These are phyloP conservation scores for Diarsia brunnea DNA, from an alignment of 2,888 invertebrate species.

Conservation along the genomic window DNA sequence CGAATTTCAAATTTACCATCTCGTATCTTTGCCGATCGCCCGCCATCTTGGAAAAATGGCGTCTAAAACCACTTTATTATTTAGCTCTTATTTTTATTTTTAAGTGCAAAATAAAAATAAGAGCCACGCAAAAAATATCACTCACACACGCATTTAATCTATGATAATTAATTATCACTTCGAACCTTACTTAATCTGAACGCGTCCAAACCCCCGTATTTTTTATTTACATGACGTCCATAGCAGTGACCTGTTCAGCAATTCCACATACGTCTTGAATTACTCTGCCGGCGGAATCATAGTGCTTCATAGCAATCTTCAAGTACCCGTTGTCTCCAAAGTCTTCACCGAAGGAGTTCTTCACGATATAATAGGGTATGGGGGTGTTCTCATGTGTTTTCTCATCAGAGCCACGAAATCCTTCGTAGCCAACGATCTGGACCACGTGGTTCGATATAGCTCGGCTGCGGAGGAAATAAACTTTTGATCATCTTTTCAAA, in stretches of 20 bases:
- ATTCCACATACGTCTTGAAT: conserved; percentile 93
- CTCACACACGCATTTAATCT: no score
- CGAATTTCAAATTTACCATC: no score
- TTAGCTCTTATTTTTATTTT: no score
- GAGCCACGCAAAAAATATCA: no score
- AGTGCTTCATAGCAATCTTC: conserved; percentile 91
- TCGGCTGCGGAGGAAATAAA: conserved; percentile 16
- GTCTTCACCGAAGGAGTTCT: conserved; percentile 94
- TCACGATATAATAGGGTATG: conserved; percentile 93
- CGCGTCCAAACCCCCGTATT: neutral
- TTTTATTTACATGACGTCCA: conserved; percentile 5
- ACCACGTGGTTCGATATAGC: conserved; percentile 92
- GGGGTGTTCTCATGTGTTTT: conserved; percentile 42
- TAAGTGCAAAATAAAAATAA: no score
- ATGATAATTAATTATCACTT: no score
- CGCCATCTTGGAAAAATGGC: no score
- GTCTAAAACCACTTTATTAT: no score
- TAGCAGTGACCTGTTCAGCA: conserved; percentile 90
- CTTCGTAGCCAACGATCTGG: conserved; percentile 94
- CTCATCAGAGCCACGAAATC: conserved; percentile 76
- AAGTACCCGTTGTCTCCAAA: conserved; percentile 94
- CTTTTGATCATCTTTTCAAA: neutral
- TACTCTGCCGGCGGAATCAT: conserved; percentile 71
- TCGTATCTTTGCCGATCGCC: no score
- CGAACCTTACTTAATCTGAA: no score